Conservation (phyloP, 2,113 vertebrate genomes). For the Corythoichthys haematopterus region DNA sequence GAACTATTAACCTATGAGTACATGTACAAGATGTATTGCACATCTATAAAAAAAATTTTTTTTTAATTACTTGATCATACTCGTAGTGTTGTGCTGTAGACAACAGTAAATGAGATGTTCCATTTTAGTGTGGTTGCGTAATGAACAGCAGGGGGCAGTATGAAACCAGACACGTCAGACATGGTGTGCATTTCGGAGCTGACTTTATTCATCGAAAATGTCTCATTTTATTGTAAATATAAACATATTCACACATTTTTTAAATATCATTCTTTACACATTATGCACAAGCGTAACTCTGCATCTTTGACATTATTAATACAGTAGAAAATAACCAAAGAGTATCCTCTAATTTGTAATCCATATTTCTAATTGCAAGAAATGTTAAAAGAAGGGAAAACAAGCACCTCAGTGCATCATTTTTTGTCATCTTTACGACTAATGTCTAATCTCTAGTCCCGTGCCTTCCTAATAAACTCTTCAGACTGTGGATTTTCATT, state of each 20-base stretch:
- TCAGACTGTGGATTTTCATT: conserved; percentile 39
- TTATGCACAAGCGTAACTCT: conserved; percentile 19
- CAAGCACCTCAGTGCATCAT: neutral
- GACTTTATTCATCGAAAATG: conserved; percentile 63
- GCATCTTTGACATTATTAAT: conserved; percentile 27
- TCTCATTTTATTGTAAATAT: conserved; percentile 37
- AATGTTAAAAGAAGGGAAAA: conserved; percentile 20
- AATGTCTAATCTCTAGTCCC: conserved; percentile 18
- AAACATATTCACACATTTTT: conserved; percentile 39
- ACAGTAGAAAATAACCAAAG: conserved; percentile 30
- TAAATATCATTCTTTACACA: conserved; percentile 41
- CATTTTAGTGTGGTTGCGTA: conserved; percentile 10
- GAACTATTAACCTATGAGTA: no score
- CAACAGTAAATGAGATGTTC: no score
- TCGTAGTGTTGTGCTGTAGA: no score
- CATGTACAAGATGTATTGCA: no score
- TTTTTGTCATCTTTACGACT: conserved; percentile 17
- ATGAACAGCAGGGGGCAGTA: conserved; percentile 48
- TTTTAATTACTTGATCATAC: neutral
- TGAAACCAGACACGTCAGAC: conserved; percentile 53
- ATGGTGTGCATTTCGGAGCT: conserved; percentile 36
- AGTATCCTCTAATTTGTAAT: neutral
- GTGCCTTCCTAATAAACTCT: conserved; percentile 39
- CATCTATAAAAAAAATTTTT: neutral
- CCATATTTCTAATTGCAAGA: conserved; percentile 3